Evolutionary conservation across 30 jellyfish, hydroid and myxozoan species (phyloP), one percentile per base, ranked within the genome.

Genomic region (Aurelia sp.): DNA sequence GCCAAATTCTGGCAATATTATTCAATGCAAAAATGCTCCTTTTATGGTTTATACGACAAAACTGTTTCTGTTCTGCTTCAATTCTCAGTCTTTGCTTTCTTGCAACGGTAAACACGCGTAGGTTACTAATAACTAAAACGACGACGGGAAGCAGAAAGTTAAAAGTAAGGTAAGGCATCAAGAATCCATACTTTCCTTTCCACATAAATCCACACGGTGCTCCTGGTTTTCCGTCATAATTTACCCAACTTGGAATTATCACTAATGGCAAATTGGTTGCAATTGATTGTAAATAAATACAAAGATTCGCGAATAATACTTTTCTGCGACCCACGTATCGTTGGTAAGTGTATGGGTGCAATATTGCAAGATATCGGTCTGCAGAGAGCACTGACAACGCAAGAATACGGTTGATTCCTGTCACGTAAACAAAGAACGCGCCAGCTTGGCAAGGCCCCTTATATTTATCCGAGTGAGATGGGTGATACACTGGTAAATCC

Each of bases 131-230:
- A 5, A 71, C 1, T 21, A 83, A 17, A 38, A 83, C 80, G n/a
- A 70, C 50, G 9, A 69, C 41, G 24, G 92, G 92, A 8, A 83
- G 38, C 18, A 76, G 59, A 48, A 83, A 83, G 52, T 83, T 83
- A 4, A 83, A 62, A 9, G 72, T 20, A 3, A 65, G 18, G 16
- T 68, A 83, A 3, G 80, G 78, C 19, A 61, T 62, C 62, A 83
- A 30, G 50, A 38, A 83, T 7, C 48, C 78, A 9, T 59, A 55
- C 58, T 83, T 83, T 60, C 86, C 86, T 41, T 83, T 63, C 92
- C 92, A 83, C 21, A 51, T n/a, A 19, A 83, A 71, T 15, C 92
- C 92, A 59, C 92, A 83, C 19, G 92, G 86, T 4, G 92, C 77
- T 4, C 92, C 92, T 4, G 86, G 92, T 47, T 18, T 72, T 20